Base-by-base conservation (phyloP, 2,113 vertebrate genomes). In the Ictalurus furcatus region DNA sequence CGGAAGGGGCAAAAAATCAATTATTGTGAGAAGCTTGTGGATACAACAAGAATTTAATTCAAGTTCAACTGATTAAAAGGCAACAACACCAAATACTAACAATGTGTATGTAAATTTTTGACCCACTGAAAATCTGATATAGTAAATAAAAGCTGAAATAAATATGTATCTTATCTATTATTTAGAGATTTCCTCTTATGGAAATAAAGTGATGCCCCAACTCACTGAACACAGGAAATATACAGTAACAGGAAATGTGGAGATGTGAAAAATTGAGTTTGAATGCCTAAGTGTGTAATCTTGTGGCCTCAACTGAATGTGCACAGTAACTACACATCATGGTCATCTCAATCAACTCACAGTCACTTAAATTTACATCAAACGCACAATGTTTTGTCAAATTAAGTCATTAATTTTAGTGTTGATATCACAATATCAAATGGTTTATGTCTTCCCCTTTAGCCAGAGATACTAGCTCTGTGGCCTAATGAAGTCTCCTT, bases 391-490 rank as follows among this genome's bases (percentile, higher is more conserved):
- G 4, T 76, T 44, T 76, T 76, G 40, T 44, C 8, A 44, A 23
- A 76, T 6, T 25, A 25, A 82, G 6, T 30, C 6, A 58, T 59
- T 82, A 16, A 34, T 87, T 30, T 34, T 17, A 80, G 23, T 28
- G 34, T 63, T 16, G 30, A 8, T 82, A 21, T 78, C 37, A 80
- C 78, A 56, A 28, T 9, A 17, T 52, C 1, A 44, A 44, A 65
- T 67, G 16, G 28, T 7, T 48, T 34, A 30, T 82, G 9, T 25
- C 13, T 78, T 87, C 93, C 93, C 90, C 92, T 94, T 96, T 90
- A 93, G 93, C 95, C 95, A 90, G 94, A 96, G 91, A 95, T 98
- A 92, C 88, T 90, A 61, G 97, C 96, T 91, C 94, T 99, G 79
- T 84, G 92, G 28, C 97, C 97, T 85, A 90, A 90, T 78, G 93